Base-by-base conservation (phyloP, 1,140 invertebrate species). In the Neuroterus valhalla region DNA sequence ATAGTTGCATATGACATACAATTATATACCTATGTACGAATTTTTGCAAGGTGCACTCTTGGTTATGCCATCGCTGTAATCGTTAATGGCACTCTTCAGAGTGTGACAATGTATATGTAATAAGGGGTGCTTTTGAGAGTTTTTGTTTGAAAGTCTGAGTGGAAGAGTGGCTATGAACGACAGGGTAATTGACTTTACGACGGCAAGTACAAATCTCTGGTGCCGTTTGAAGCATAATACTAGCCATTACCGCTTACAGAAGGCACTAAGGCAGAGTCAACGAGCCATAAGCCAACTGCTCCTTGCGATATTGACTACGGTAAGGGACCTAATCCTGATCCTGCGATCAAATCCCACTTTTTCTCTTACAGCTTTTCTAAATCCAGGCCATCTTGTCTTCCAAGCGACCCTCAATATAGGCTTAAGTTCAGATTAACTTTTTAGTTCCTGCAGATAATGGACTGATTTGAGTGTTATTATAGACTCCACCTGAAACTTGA, bases 191-290 rank as follows among this genome's bases (percentile, higher is more conserved):
- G 23, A 62, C 52, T 31, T 15, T 48, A 62, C 23, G 52, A 26
- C 11, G 26, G 52, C 52, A 31, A 31, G 52, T 62, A 26, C 21
- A 62, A 62, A 62, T 62, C 26, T 62, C 23, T 62, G 52, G 26
- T 62, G 52, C 52, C 31, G 52, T 11, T 15, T 62, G 8, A 62
- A 26, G 23, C 31, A 62, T 62, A 62, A 62, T 62, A 26, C 52
- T 62, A 62, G 52, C 52, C 52, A 31, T 62, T 62, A 62, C 52
- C 52, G 52, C 23, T 62, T 62, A 62, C 21, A 62, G 52, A 31
- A 62, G 52, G 52, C 52, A 62, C 52, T 62, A 31, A 38, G 21
- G 14, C 15, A 55, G 26, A 62, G 52, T 62, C 55, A 62, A 62
- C 55, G 55, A 62, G 55, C 26, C 26, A 62, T 62, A 62, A 62